These are phyloP conservation scores for Saccostrea cuccullata DNA, from an alignment of 1,140 invertebrate species.

Conservation along the genomic window DNA sequence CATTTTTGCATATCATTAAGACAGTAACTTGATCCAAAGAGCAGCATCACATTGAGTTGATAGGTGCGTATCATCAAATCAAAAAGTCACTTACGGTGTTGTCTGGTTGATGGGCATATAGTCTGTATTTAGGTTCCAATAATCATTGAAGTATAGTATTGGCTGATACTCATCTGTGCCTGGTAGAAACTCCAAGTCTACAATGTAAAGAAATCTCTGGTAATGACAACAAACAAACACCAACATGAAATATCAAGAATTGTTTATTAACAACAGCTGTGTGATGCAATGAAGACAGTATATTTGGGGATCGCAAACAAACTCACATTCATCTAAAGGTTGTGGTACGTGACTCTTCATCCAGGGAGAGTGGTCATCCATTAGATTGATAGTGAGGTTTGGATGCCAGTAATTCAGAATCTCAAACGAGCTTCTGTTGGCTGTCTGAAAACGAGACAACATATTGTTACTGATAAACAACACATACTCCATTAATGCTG, in stretches of 20 bases:
- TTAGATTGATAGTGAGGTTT: constrained; percentile 96
- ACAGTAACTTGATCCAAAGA: too few relatives aligned
- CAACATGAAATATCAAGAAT: background rate
- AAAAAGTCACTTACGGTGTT: constrained; percentile 80
- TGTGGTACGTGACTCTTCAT: constrained; percentile 89
- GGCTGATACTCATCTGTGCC: constrained; percentile 93
- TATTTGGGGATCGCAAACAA: too few relatives aligned
- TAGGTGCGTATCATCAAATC: too few relatives aligned
- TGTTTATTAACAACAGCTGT: background rate
- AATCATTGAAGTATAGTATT: constrained; percentile 97
- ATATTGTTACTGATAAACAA: too few relatives aligned
- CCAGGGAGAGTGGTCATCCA: constrained; percentile 97
- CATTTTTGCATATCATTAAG: too few relatives aligned
- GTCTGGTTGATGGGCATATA: constrained; percentile 96
- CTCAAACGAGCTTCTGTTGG: constrained; percentile 79
- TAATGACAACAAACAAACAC: too few relatives aligned
- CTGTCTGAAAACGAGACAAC: constrained; percentile 64
- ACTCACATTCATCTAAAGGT: constrained; percentile 93
- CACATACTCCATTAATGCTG: too few relatives aligned
- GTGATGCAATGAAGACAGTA: background rate
- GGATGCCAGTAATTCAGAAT: constrained; percentile 99
- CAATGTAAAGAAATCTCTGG: constrained; percentile 42
- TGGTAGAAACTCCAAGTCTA: constrained; percentile 92
- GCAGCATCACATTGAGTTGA: too few relatives aligned
- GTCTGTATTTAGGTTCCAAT: constrained; percentile 98